Base-by-base conservation (phyloP, 1,140 invertebrate genomes). In the Medauroidea extradentata region DNA sequence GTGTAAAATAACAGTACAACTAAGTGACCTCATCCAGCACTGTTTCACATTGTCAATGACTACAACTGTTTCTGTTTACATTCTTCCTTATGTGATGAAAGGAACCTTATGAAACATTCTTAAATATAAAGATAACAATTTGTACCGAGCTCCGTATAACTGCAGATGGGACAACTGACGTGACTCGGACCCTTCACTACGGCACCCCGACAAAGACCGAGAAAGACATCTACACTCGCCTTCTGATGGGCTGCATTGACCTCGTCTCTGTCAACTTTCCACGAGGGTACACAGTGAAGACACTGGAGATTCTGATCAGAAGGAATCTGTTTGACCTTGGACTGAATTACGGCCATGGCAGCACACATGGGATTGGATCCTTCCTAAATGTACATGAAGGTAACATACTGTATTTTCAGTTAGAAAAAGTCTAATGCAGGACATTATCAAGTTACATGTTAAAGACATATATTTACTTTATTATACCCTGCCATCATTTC, bases 141-240 rank as follows among this genome's bases (percentile, higher is more conserved):
- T n/a, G n/a, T n/a, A n/a, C n/a, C n/a, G n/a, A n/a, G n/a, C n/a
- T n/a, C n/a, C n/a, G n/a, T n/a, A n/a, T n/a, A n/a, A n/a, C n/a
- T n/a, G n/a, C 57, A 69, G 79, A 83, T 73, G 85, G 84, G 25
- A 86, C 85, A 13, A 86, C 85, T n/a, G 85, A 87, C 69, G 81
- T 86, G 3, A 87, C 86, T 3, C 73, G 86, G 68, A 87, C 85
- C 3, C 67, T 87, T 21, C 80, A 84, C 66, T 79, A 80, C 69
- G 81, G 83, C 18, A 73, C 69, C 11, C 82, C 84, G 2, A 77
- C 76, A 19, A 66, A 73, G 56, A 69, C 80, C 60, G 76, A 85
- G 66, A 78, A 78, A 65, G 77, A 83, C 66, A 77, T 80, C 60
- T 87, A 83, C 67, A 88, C 86, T 2, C 69, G 82, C 21, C 83